Base-by-base conservation (phyloP, 2,113 vertebrate species). In the Daboia siamensis region DNA sequence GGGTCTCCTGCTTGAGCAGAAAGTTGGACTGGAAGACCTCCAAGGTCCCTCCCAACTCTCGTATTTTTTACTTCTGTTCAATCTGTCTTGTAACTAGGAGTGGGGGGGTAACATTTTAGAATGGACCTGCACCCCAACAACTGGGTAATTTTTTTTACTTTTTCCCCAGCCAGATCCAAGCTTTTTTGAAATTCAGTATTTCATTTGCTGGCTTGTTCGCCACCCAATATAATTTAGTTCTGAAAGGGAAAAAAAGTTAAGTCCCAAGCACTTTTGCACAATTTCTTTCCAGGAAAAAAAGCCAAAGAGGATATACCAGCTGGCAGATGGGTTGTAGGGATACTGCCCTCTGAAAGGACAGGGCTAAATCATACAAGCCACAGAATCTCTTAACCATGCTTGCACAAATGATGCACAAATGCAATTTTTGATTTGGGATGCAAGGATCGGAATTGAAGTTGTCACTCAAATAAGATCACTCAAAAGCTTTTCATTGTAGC, bases 61-160 rank as follows among this genome's bases (percentile, higher is more conserved):
- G 4, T 64, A 33, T 69, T 17, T 33, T 33, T 2, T 69, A 69
- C 15, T 69, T 69, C 2, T 5, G 15, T 69, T n/a, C 33, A 33
- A 69, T 33, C 64, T 69, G 29, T 39, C n/a, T 80, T 80, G n/a
- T 39, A 74, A 33, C n/a, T 74, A 17, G 33, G 15, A 39, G 39
- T 39, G n/a, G 15, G n/a, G 33, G 2, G n/a, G 10, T n/a, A 64
- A n/a, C 12, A 64, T 64, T 64, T 69, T 69, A 33, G 29, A 69
- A n/a, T 15, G 29, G 13, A 80, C 69, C 33, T 80, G n/a, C 0
- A 15, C 2, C 13, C n/a, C n/a, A 80, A 80, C n/a, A 33, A 39
- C 15, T 80, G n/a, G n/a, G 15, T 33, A 6, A 0, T 2, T 1
- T 2, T 15, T 29, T 29, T 69, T 33, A 0, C 29, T 2, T n/a